Evolutionary conservation across 1,140 invertebrate species (phyloP), one percentile per base, ranked within the genome.

Genomic region (Drosophila quadrilineata): DNA sequence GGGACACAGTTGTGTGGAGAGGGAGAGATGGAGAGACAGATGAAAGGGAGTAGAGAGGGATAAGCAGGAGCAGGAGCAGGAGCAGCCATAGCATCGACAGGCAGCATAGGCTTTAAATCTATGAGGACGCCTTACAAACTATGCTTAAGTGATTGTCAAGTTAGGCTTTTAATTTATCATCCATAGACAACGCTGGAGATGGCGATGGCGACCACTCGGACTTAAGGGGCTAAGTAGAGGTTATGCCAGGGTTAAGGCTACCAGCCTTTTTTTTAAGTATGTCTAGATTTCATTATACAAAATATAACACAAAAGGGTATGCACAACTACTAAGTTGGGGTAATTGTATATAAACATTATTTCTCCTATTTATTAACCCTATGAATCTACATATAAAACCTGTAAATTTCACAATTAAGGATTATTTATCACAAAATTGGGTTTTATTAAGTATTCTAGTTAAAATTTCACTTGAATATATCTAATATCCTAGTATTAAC

Each of bases 151-250:
- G 87, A 88, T 88, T 88, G 87, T 88, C 87, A 88, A 88, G 87
- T 88, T 88, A 87, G 87, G 87, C 87, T 88, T 88, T 88, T 88
- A 88, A 88, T 88, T 88, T 88, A 88, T 88, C 87, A 88, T 88
- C 82, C 82, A 88, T 88, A 88, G 87, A 88, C 87, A 88, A 88
- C 71, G 60, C 72, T 45, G 41, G 54, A 68, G 6, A 26, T 14
- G 24, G 9, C 43, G 9, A 26, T 40, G 28, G 10, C 36, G 63
- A 60, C 56, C 53, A 33, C 66, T 60, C 62, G 65, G 52, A 45
- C 46, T 69, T 65, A 68, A n/a, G 57, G 45, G 79, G 71, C 79
- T 84, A 85, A 84, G 79, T 85, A 85, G 79, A 84, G 79, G 79
- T 85, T 85, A 85, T 67, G 67, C 66, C 71, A 70, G 74, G 79